Evolutionary conservation across 2,888 invertebrate species (phyloP).

Genomic region (Drosophila percnosoma): DNA sequence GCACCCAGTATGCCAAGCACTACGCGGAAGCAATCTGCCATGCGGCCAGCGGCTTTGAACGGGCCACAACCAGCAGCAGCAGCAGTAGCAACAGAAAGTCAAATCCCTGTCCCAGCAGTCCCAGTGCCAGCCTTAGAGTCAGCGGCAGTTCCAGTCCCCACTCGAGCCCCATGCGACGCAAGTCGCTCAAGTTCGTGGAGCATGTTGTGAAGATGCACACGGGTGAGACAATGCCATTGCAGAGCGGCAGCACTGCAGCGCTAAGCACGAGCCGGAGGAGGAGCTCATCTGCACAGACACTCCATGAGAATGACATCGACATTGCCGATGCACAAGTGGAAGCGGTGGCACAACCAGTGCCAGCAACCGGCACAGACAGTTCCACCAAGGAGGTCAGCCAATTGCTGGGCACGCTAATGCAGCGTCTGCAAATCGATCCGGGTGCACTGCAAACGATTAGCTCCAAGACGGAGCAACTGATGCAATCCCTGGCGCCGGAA

Average conservation of each 20-base stretch:
- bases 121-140: neutral
- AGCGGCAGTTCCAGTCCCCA: constrained; percentile 34
- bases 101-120: constrained; percentile 58
- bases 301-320: neutral
- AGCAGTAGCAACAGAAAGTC: neutral
- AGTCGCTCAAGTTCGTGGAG: constrained; percentile 74
- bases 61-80: constrained; percentile 71
- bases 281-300: neutral
- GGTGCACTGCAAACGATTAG: constrained; percentile 46
- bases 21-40: constrained; percentile 86
- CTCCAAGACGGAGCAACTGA: constrained; percentile 66
- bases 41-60: constrained; percentile 84
- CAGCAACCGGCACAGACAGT: neutral
- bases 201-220: constrained; percentile 66
- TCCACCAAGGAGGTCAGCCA: neutral
- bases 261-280: constrained; percentile 20
- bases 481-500: constrained; percentile 66
- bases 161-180: constrained; percentile 30
- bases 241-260: constrained; percentile 19
- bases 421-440: constrained; percentile 59
- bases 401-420: constrained; percentile 37
- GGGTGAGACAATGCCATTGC: constrained; percentile 37
- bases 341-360: neutral
- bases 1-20: constrained; percentile 86
- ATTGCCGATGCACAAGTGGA: neutral